Evolutionary conservation across 2,113 vertebrate species (phyloP), one percentile per base, ranked within the genome.

Genomic region (Takifugu bimaculatus): DNA sequence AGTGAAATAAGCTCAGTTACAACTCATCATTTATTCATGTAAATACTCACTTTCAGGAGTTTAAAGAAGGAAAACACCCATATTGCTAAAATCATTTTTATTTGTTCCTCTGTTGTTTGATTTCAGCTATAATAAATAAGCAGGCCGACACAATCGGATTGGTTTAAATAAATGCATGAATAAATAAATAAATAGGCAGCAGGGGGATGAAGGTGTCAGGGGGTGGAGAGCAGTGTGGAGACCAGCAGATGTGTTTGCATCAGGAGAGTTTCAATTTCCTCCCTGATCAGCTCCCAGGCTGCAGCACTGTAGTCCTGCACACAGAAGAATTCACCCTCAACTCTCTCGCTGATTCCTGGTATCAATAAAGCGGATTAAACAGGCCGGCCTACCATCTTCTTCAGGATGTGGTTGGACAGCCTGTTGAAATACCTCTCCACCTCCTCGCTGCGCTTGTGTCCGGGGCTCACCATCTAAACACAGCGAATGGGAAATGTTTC

Each of bases 241-340:
- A 51, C 44, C 77, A 83, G 81, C 59, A 5, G 62, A 26, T 83
- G 60, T 20, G 63, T 50, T 70, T 54, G 72, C 6, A 32, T 57
- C 6, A 90, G 69, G n/a, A 86, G 71, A 13, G 0, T 35, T 42
- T n/a, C n/a, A 12, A 83, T 56, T 51, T 87, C 58, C 20, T 13
- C 63, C 51, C 86, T 60, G 85, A 88, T 72, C 68, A 84, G 44
- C 71, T 89, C 85, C 89, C 88, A 91, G 56, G 78, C 69, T 51
- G 70, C 60, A 53, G 65, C 65, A 42, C 80, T 82, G 59, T 79
- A 56, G 13, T 29, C 55, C 88, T 91, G 3, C 54, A 75, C 2
- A 54, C 2, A 55, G 55, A 4, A 63, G 29, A 0, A 12, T 2
- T 7, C 15, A 49, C 2, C 14, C 13, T 20, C 9, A 20, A 49